Percentiles rank a stretch among this genome's conserved stretches.
Evolutionary conservation across 2,888 invertebrate genomes (phyloP).

Genomic region (Caradrina kadenii): DNA sequence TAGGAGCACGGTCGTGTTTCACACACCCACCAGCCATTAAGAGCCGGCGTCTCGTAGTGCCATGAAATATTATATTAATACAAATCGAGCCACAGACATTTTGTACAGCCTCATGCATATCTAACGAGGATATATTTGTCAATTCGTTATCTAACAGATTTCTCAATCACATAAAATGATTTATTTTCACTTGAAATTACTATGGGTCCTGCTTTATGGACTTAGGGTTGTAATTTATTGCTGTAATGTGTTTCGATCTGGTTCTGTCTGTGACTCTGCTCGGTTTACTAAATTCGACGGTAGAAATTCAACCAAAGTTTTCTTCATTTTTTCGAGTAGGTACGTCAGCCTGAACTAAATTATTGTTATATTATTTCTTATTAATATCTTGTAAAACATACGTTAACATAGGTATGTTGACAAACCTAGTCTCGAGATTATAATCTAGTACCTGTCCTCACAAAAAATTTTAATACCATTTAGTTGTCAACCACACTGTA

Average conservation of each 20-base stretch:
- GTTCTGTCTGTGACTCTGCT: conserved; percentile 10
- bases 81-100: conserved; percentile 48
- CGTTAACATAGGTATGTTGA: not conserved
- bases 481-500: not conserved
- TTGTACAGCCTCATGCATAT: conserved; percentile 60
- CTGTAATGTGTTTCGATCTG: conserved; percentile 19
- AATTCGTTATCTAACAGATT: conserved; percentile 59
- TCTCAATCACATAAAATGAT: conserved; percentile 63
- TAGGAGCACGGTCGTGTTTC: conserved; percentile 44
- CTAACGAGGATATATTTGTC: conserved; percentile 67
- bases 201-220: conserved; percentile 29
- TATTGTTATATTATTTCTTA: not conserved
- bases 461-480: not conserved
- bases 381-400: not conserved
- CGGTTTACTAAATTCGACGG: not conserved
- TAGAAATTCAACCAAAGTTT: not conserved
- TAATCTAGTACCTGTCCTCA: not conserved
- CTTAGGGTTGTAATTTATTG: conserved; percentile 39
- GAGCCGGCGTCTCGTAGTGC: conserved; percentile 38
- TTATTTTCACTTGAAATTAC: conserved; percentile 59
- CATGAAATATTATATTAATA: conserved; percentile 62
- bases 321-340: too few relatives aligned
- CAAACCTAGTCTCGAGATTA: not conserved
- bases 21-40: conserved; percentile 45
- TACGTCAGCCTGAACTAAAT: too few relatives aligned